phyloP scores from a whole-genome alignment of 2,797 vertebrate species.

The Threskiornis aethiopicus region DNA sequence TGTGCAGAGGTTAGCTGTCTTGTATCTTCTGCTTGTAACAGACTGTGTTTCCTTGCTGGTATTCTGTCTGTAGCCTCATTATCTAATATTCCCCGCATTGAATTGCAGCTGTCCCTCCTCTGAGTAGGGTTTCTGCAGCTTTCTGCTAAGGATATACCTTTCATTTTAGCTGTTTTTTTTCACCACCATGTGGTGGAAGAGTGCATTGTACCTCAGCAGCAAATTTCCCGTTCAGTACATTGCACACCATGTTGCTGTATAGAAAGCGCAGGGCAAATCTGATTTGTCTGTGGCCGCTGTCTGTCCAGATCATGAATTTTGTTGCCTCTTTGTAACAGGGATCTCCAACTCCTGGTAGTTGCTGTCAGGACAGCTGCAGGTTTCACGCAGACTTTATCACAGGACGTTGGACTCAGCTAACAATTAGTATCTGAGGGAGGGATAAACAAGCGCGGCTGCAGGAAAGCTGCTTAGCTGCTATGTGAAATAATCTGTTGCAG shows the following conservation, averaged over 20 bases:
- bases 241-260: background rate
- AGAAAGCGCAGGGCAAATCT: background rate
- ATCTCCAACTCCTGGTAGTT: background rate
- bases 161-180: constrained; percentile 53
- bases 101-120: constrained; percentile 60
- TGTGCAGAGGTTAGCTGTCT: background rate
- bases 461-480: constrained; percentile 48
- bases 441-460: background rate
- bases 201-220: constrained; percentile 40
- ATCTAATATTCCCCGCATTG: constrained; percentile 56
- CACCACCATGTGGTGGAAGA: constrained; percentile 69
- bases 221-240: background rate
- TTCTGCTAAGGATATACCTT: constrained; percentile 41
- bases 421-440: background rate
- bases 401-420: background rate
- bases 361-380: background rate
- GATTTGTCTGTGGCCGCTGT: background rate
- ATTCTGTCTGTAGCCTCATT: constrained; percentile 62
- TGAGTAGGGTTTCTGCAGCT: constrained; percentile 49
- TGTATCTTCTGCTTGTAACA: background rate
- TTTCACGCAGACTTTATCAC: background rate
- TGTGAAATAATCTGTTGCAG: constrained; percentile 38
- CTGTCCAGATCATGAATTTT: background rate
- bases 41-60: constrained; percentile 14
- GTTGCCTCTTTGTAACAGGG: background rate